These are phyloP conservation scores for Otocyon megalotis DNA, from an alignment of 2,113 vertebrate genomes.

Conservation along the genomic window DNA sequence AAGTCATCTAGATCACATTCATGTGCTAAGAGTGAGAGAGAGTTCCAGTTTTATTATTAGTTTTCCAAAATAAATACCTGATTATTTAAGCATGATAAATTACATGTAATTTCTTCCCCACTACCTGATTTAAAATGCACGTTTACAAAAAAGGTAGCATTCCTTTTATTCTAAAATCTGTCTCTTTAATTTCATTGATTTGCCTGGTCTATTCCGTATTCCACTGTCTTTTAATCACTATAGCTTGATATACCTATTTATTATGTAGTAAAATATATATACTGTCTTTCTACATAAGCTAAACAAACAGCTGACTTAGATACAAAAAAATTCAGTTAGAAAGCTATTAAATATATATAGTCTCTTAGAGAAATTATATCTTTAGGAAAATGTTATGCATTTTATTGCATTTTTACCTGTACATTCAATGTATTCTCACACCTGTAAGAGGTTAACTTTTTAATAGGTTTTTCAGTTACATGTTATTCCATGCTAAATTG, in stretches of 20 bases:
- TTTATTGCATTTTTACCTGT: not conserved
- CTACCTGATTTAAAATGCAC: not conserved
- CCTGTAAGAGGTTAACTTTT: not conserved
- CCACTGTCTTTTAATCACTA: not conserved
- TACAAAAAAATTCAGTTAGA: not conserved
- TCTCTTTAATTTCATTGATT: not conserved
- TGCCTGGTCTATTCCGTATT: not conserved
- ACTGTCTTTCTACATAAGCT: not conserved
- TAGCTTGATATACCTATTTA: not conserved
- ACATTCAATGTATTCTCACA: not conserved
- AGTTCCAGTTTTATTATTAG: conserved; percentile 13
- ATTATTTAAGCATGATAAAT: not conserved
- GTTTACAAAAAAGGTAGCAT: not conserved
- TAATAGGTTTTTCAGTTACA: not conserved
- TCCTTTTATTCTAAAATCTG: not conserved
- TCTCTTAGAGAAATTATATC: not conserved
- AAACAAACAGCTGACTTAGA: not conserved
- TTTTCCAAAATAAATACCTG: conserved; percentile 3
- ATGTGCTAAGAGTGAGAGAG: not conserved
- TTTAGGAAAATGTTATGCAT: not conserved
- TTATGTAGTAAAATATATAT: not conserved
- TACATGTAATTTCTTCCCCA: not conserved
- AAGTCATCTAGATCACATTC: not conserved
- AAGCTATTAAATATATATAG: conserved; percentile 3
- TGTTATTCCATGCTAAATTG: not conserved